Conservation (phyloP, 2,797 vertebrate genomes). For the Aphelocoma californica region DNA sequence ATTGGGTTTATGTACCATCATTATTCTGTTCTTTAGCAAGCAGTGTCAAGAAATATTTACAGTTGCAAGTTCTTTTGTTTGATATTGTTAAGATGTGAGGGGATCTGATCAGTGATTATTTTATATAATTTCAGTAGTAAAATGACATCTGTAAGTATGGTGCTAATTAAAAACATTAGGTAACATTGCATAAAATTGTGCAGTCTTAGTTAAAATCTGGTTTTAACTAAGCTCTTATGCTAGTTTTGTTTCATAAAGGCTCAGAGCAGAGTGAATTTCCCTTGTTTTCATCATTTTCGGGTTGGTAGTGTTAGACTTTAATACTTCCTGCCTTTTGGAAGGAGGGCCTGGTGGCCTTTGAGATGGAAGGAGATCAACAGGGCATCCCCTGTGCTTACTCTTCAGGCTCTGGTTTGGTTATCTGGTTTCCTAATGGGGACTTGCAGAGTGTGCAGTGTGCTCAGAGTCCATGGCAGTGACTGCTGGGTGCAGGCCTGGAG, state of each 20-base stretch:
- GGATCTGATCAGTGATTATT: neutral
- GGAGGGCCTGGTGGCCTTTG: neutral
- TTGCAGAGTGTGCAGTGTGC: accelerated
- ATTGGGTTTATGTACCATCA: neutral
- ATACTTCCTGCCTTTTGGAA: neutral
- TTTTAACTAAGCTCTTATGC: neutral
- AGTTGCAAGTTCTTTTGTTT: neutral
- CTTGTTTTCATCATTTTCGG: neutral
- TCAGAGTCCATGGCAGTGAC: neutral
- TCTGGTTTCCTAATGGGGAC: neutral
- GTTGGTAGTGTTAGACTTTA: neutral
- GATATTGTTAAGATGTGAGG: neutral
- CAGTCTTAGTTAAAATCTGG: neutral
- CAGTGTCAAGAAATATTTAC: neutral
- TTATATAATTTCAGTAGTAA: neutral
- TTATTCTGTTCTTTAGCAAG: neutral
- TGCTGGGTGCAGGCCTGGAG: neutral
- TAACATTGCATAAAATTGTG: neutral
- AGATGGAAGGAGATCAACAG: neutral
- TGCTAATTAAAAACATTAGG: neutral
- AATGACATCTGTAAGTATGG: neutral
- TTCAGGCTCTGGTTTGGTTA: neutral
- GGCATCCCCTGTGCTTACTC: neutral
- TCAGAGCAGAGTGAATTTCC: neutral
- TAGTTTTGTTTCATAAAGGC: neutral